Percentiles rank a stretch among this genome's conserved stretches.
phyloP scores from a whole-genome alignment of 2,888 invertebrate species.

The Thymelicus lineola region DNA sequence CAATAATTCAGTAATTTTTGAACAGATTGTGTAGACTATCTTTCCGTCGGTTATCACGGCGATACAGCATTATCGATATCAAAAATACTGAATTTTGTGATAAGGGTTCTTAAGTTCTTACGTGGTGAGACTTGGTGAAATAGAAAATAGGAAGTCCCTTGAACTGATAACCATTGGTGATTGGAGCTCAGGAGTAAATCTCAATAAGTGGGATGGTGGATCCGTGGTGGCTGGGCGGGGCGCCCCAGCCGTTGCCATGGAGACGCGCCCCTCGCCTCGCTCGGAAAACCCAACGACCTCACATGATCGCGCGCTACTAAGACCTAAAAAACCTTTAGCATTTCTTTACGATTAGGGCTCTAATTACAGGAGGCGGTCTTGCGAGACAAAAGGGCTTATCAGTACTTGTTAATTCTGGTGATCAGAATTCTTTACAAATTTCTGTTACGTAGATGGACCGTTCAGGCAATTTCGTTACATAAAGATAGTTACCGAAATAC shows the following conservation, averaged over 20 bases:
- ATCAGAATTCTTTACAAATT: not conserved
- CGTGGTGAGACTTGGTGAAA: conserved; percentile 22
- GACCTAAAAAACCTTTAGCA: conserved; percentile 32
- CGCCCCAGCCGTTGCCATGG: conserved; percentile 73
- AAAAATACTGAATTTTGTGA: conserved; percentile 36
- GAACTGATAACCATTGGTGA: conserved; percentile 18
- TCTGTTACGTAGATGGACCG: not conserved
- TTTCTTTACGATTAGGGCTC: conserved; percentile 31
- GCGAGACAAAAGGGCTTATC: conserved; percentile 15
- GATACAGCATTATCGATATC: conserved; percentile 42
- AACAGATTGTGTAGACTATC: conserved; percentile 31
- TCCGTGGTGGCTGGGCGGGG: conserved; percentile 63
- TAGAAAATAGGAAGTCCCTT: conserved; percentile 10
- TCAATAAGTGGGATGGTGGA: conserved; percentile 59
- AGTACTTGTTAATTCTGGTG: not conserved
- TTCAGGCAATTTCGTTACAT: conserved; percentile 18
- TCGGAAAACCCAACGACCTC: conserved; percentile 45
- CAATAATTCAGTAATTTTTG: conserved; percentile 23
- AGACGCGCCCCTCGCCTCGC: conserved; percentile 66
- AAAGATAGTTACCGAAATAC: conserved; percentile 8
- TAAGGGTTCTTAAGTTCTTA: conserved; percentile 24
- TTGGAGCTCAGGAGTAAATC: conserved; percentile 45
- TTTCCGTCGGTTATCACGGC: conserved; percentile 39
- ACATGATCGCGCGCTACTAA: conserved; percentile 31
- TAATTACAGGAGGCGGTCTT: conserved; percentile 20